These are phyloP conservation scores for Drosophila novamexicana DNA, from an alignment of 1,140 invertebrate species.

Conservation along the genomic window DNA sequence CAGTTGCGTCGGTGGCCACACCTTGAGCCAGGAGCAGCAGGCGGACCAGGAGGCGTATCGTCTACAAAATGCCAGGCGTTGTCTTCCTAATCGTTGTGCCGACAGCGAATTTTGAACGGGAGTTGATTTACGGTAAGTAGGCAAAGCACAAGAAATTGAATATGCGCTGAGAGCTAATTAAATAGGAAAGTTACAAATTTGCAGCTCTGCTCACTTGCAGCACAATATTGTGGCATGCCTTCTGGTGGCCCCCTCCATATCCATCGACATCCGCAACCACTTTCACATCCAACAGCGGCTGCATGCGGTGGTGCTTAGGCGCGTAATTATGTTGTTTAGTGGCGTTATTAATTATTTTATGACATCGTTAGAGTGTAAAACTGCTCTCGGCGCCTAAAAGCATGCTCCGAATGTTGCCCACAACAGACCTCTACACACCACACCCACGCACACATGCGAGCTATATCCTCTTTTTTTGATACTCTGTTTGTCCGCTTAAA, in stretches of 20 bases:
- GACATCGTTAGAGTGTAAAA: conserved; percentile 82
- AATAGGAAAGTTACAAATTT: conserved; percentile 76
- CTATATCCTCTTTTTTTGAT: conserved; percentile 11
- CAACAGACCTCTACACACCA: conserved; percentile 15
- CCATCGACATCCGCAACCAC: not conserved
- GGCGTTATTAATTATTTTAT: conserved; percentile 84
- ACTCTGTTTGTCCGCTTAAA: conserved; percentile 13
- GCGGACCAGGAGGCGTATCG: not conserved
- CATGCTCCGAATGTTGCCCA: conserved; percentile 65
- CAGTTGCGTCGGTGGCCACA: conserved; percentile 19
- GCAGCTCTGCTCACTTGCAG: conserved; percentile 30
- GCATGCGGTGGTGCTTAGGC: conserved; percentile 62
- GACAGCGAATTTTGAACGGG: conserved; percentile 86
- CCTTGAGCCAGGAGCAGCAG: not conserved
- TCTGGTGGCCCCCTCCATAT: conserved; percentile 29
- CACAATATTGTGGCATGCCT: conserved; percentile 50
- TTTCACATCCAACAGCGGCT: conserved; percentile 14
- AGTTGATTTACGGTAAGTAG: conserved; percentile 85
- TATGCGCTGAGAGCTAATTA: conserved; percentile 66
- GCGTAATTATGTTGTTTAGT: conserved; percentile 82
- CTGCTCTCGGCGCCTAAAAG: conserved; percentile 72
- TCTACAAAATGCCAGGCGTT: conserved; percentile 85
- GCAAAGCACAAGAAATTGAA: conserved; percentile 57
- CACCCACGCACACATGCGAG: conserved; percentile 14
- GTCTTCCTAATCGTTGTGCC: conserved; percentile 87